A percentile compares a stretch with the other conserved stretches of the same genome.
phyloP scores from a whole-genome alignment of 1,140 invertebrate genomes.

The Lithobius niger region DNA sequence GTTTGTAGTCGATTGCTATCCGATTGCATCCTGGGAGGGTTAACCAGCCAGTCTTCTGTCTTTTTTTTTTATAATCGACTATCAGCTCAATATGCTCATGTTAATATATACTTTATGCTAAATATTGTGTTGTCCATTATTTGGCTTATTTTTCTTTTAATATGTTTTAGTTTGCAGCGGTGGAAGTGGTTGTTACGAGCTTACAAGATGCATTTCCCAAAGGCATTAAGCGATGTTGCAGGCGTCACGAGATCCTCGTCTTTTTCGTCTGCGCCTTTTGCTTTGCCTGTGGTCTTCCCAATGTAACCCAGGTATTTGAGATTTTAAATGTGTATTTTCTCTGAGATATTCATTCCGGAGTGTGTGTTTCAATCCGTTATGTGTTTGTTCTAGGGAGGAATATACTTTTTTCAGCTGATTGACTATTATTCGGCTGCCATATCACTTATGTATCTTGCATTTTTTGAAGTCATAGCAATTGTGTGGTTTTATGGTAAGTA shows the following conservation, averaged over 20 bases:
- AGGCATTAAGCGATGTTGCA: constrained; percentile 61
- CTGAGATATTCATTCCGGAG: no score
- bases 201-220: constrained; percentile 79
- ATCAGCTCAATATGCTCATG: no score
- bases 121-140: no score
- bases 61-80: no score
- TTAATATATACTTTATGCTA: no score
- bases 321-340: no score
- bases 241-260: constrained; percentile 74
- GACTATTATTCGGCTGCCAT: constrained; percentile 84
- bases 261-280: constrained; percentile 67
- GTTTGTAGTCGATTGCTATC: no score
- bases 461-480: constrained; percentile 80
- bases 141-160: no score
- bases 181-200: constrained; percentile 81
- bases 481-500: constrained; percentile 64
- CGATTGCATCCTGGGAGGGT: no score
- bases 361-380: no score
- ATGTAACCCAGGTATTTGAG: constrained; percentile 58
- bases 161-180: constrained; percentile 46
- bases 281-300: constrained; percentile 66
- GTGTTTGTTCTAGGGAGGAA: constrained; percentile 70
- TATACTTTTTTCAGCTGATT: constrained; percentile 82
- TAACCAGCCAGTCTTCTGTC: no score
- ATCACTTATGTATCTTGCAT: constrained; percentile 78